Conservation (phyloP, 2,888 invertebrate species). For the Dysmachus trigonus region DNA sequence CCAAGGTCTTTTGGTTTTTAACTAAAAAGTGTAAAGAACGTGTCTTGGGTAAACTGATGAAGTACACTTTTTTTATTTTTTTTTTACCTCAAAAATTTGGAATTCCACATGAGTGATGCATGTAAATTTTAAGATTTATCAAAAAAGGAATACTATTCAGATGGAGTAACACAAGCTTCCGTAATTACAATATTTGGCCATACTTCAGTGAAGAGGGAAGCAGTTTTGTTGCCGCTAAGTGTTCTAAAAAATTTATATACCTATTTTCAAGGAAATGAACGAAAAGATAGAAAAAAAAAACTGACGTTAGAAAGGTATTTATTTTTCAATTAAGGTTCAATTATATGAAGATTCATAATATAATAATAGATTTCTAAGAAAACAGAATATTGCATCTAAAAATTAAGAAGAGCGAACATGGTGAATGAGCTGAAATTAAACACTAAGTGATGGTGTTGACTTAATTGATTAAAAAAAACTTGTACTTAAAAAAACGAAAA, state of each 20-base stretch:
- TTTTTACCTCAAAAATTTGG: neutral
- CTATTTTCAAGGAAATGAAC: neutral
- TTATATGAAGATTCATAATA: neutral
- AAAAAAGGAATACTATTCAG: neutral
- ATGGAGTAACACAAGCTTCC: neutral
- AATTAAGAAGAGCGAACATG: too few relatives aligned
- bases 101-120: neutral
- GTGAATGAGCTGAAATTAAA: too few relatives aligned
- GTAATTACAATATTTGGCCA: neutral
- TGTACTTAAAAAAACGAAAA: too few relatives aligned
- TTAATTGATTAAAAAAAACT: too few relatives aligned
- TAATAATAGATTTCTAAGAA: too few relatives aligned
- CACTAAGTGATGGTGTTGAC: too few relatives aligned
- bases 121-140: neutral
- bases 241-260: neutral
- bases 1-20: slow-evolving; percentile 15
- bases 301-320: neutral
- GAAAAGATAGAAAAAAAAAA: neutral
- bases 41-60: neutral
- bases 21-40: neutral
- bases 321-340: neutral
- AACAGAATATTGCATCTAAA: too few relatives aligned
- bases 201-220: neutral
- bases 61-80: neutral
- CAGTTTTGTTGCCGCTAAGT: neutral